Percentiles rank a stretch among this genome's conserved stretches.
Conservation (phyloP, 2,113 vertebrate species). For the Mixornis gularis region DNA sequence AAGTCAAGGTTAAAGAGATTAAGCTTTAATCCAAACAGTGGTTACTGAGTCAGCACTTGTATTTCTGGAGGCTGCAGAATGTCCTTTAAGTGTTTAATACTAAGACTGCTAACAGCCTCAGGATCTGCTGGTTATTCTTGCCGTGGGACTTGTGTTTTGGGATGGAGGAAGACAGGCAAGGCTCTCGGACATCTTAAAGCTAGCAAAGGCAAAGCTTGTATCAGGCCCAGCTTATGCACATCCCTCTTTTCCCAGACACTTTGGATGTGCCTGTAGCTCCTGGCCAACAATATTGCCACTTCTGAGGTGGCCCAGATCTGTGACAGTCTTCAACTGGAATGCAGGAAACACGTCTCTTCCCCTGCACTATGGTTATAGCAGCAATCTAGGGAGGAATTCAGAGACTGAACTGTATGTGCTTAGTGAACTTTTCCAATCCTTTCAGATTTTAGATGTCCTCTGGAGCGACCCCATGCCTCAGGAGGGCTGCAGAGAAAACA, state of each 20-base stretch:
- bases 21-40: neutral
- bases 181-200: neutral
- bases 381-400: neutral
- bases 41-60: slow-evolving; percentile 23
- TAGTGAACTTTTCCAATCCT: neutral
- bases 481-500: slow-evolving; percentile 83
- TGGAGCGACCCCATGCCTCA: slow-evolving; percentile 91
- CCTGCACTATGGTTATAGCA: neutral
- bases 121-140: neutral
- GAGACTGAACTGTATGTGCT: neutral
- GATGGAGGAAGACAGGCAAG: neutral
- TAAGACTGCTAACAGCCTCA: neutral
- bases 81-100: neutral
- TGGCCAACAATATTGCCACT: neutral
- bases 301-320: neutral
- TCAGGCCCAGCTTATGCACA: neutral
- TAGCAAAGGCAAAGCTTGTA: neutral
- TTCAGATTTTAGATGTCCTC: slow-evolving; percentile 83
- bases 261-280: neutral
- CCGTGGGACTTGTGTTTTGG: neutral
- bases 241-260: neutral
- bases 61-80: neutral
- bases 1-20: slow-evolving; percentile 46
- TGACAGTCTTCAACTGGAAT: neutral
- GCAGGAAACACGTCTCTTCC: neutral